These are phyloP conservation scores for Beaufortia kweichowensis DNA, from an alignment of 2,113 vertebrate species.

Conservation along the genomic window DNA sequence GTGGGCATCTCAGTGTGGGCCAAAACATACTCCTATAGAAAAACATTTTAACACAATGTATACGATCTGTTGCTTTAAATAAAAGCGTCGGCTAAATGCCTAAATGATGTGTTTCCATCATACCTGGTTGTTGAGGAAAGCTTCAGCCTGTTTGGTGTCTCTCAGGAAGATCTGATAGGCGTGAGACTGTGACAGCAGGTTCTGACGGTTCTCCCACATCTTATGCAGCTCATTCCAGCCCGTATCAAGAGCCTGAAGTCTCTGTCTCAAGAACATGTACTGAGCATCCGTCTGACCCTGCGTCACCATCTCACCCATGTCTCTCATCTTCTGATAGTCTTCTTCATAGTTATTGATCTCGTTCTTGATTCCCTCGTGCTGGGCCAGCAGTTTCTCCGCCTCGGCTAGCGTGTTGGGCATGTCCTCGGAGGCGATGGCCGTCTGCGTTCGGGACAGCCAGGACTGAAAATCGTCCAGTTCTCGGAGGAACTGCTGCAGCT, in stretches of 20 bases:
- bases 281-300: conserved; percentile 95
- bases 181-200: conserved; percentile 93
- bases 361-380: conserved; percentile 96
- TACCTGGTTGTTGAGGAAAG: conserved; percentile 99
- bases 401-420: conserved; percentile 95
- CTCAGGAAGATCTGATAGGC: conserved; percentile 95
- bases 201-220: conserved; percentile 99
- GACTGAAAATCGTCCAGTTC: conserved; percentile 98
- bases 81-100: too few relatives aligned
- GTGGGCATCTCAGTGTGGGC: conserved; percentile 97
- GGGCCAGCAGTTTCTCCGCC: conserved; percentile 94
- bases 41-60: neutral
- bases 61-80: neutral
- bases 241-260: conserved; percentile 94
- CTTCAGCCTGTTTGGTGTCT: conserved; percentile 97
- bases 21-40: conserved; percentile 89
- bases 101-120: neutral
- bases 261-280: conserved; percentile 98
- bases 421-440: conserved; percentile 94
- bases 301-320: conserved; percentile 99
- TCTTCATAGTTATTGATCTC: conserved; percentile 98
- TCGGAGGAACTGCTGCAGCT: conserved; percentile 96
- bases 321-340: conserved; percentile 98
- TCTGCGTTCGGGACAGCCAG: conserved; percentile 96
- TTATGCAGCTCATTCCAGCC: conserved; percentile 99